These are phyloP conservation scores for Tragopan temminckii DNA, from an alignment of 2,797 vertebrate genomes.

Conservation along the genomic window DNA sequence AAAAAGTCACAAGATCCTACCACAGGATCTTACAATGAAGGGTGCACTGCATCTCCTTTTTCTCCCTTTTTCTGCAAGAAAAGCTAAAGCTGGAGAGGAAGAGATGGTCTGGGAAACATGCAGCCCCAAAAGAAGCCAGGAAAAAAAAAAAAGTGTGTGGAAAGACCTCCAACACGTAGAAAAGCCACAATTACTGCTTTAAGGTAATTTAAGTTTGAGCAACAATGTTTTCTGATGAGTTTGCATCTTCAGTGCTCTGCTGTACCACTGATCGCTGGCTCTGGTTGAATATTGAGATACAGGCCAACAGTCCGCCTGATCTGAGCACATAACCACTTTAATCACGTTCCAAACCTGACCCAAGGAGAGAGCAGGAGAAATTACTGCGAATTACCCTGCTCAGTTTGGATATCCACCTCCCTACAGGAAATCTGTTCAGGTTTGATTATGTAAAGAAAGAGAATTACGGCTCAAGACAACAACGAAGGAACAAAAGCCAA, in stretches of 20 bases:
- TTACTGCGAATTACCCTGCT: background rate
- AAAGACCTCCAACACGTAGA: background rate
- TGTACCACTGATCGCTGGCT: background rate
- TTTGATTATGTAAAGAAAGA: slow-evolving; percentile 39
- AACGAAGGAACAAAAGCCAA: slow-evolving; percentile 40
- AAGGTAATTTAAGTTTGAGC: background rate
- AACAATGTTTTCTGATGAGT: background rate
- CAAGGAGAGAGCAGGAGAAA: background rate
- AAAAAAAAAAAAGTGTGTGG: background rate
- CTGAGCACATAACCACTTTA: background rate
- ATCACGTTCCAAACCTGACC: background rate
- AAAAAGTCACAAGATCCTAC: slow-evolving; percentile 1
- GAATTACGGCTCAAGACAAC: background rate
- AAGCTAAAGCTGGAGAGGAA: background rate
- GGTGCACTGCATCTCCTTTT: background rate
- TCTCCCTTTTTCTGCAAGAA: background rate
- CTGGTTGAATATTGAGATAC: background rate
- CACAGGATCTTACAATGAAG: background rate
- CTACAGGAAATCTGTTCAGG: slow-evolving; percentile 19
- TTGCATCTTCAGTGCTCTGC: background rate
- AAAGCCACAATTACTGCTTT: background rate
- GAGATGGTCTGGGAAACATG: background rate
- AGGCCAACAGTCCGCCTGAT: background rate
- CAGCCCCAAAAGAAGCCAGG: background rate
- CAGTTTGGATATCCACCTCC: background rate